Evolutionary conservation across 1,140 invertebrate genomes (phyloP).

Genomic region (Cherax quadricarinatus): DNA sequence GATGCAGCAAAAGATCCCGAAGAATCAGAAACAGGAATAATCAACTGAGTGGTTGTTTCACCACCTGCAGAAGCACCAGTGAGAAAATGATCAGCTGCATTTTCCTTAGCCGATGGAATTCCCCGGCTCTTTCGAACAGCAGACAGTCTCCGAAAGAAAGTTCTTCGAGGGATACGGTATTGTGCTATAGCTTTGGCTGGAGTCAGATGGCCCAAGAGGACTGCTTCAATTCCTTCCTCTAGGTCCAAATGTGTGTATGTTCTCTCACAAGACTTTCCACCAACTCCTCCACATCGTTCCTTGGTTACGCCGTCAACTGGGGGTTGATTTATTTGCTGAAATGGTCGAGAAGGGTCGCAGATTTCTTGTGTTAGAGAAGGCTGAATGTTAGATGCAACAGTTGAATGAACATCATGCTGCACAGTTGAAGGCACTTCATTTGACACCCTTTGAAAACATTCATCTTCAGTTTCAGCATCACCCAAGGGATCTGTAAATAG

Average conservation of each 20-base stretch:
- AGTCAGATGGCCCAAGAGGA: constrained; percentile 55
- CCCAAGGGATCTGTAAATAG: constrained; percentile 7
- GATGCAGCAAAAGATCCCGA: constrained; percentile 37
- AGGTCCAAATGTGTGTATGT: constrained; percentile 62
- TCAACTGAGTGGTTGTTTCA: constrained; percentile 12
- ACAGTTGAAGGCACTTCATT: not conserved
- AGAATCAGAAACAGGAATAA: constrained; percentile 40
- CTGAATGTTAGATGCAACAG: not conserved
- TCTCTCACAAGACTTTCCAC: constrained; percentile 61
- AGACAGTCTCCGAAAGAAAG: constrained; percentile 65
- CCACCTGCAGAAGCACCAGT: constrained; percentile 27
- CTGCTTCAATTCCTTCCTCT: constrained; percentile 66
- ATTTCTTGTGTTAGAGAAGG: not conserved
- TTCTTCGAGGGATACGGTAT: constrained; percentile 59
- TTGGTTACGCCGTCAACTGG: constrained; percentile 16
- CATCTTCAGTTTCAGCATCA: constrained; percentile 30
- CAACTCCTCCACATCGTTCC: constrained; percentile 26
- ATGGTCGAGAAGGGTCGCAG: constrained; percentile 10
- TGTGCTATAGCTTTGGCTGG: constrained; percentile 67
- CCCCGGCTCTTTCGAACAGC: constrained; percentile 61
- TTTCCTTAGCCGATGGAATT: constrained; percentile 67
- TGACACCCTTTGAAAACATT: not conserved
- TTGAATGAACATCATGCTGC: not conserved
- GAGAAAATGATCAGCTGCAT: constrained; percentile 64
- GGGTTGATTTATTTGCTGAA: constrained; percentile 23